Evolutionary conservation across 2,888 invertebrate genomes (phyloP).

Genomic region (Perizoma affinitatum): DNA sequence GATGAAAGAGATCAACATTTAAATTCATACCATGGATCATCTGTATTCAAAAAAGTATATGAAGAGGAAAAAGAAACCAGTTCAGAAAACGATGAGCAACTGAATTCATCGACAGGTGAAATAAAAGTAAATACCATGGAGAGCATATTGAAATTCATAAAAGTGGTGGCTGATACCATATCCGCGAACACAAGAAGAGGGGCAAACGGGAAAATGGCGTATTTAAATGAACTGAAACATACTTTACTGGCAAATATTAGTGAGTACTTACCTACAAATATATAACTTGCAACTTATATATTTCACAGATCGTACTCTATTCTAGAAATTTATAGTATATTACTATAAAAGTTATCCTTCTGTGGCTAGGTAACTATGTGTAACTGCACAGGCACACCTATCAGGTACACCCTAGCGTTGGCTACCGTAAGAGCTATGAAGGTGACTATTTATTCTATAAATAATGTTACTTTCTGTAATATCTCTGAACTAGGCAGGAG

Average conservation of each 20-base stretch:
- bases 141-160: constrained; percentile 62
- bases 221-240: constrained; percentile 84
- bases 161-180: constrained; percentile 69
- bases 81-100: constrained; percentile 23
- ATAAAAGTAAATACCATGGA: constrained; percentile 55
- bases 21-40: constrained; percentile 7
- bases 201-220: constrained; percentile 82
- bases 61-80: constrained; percentile 1
- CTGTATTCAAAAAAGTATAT: constrained; percentile 8
- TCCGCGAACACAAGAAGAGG: constrained; percentile 66
- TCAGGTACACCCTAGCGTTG: too few relatives aligned
- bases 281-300: too few relatives aligned
- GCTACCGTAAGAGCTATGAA: too few relatives aligned
- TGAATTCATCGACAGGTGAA: constrained; percentile 15
- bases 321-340: too few relatives aligned
- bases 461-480: too few relatives aligned
- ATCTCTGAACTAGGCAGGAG: too few relatives aligned
- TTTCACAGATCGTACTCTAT: too few relatives aligned
- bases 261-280: constrained; percentile 59
- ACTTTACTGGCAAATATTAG: constrained; percentile 87
- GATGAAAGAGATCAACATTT: constrained; percentile 19
- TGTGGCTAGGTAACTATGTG: too few relatives aligned
- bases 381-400: too few relatives aligned
- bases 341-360: too few relatives aligned
- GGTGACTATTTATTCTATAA: too few relatives aligned